phyloP scores from a whole-genome alignment of 2,888 invertebrate species.

The Hirudinaria manillensis region DNA sequence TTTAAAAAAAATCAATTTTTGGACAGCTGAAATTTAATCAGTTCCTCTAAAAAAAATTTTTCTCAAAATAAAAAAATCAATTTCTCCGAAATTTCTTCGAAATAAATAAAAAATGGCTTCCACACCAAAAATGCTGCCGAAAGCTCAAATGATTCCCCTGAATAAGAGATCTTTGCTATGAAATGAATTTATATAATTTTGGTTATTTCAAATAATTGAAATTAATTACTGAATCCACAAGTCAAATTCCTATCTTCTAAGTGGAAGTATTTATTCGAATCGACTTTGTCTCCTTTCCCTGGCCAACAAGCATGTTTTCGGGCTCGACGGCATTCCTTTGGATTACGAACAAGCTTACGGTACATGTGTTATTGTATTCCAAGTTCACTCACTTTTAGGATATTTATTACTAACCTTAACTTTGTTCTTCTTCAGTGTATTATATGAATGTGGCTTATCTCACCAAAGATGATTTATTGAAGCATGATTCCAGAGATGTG shows the following conservation, averaged over 20 bases:
- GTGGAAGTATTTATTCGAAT: slow-evolving; percentile 45
- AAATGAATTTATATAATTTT: too few relatives aligned
- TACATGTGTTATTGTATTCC: slow-evolving; percentile 37
- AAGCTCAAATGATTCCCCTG: too few relatives aligned
- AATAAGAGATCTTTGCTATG: too few relatives aligned
- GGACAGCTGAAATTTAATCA: too few relatives aligned
- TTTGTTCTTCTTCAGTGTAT: slow-evolving; percentile 42
- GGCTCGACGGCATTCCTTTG: slow-evolving; percentile 47
- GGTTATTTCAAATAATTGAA: too few relatives aligned
- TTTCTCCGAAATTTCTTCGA: too few relatives aligned
- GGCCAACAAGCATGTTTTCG: slow-evolving; percentile 49
- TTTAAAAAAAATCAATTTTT: too few relatives aligned
- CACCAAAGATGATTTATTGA: slow-evolving; percentile 45
- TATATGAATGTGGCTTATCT: slow-evolving; percentile 48
- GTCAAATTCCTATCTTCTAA: slow-evolving; percentile 48
- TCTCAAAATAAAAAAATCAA: too few relatives aligned
- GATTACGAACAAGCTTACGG: slow-evolving; percentile 48
- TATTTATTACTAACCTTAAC: neutral
- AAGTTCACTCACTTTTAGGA: neutral
- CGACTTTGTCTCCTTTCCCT: slow-evolving; percentile 48
- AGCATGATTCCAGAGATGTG: slow-evolving; percentile 46
- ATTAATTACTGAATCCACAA: slow-evolving; percentile 32
- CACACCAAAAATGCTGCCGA: too few relatives aligned
- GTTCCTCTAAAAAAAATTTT: too few relatives aligned
- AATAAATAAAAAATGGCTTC: too few relatives aligned